Conservation (phyloP, 2,888 invertebrate genomes). For the Sarcophaga subvicina region DNA sequence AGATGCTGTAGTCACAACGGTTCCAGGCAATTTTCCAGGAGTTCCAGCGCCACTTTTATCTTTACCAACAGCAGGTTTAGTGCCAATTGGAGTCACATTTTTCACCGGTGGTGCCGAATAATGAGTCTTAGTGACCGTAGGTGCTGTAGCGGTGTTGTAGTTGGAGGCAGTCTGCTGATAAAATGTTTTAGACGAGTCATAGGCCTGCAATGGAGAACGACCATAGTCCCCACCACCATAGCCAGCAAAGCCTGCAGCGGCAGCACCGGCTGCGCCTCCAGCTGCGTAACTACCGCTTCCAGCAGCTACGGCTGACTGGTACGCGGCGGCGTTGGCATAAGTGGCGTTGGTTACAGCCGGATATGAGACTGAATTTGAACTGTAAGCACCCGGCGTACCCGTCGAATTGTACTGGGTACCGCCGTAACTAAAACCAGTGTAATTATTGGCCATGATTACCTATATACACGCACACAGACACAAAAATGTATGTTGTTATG, state of each 20-base stretch:
- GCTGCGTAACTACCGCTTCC: constrained; percentile 84
- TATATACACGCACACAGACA: constrained; percentile 13
- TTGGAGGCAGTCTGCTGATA: constrained; percentile 88
- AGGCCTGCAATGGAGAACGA: constrained; percentile 85
- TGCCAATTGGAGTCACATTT: constrained; percentile 84
- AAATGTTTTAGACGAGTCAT: constrained; percentile 92
- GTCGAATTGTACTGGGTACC: constrained; percentile 95
- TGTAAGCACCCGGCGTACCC: constrained; percentile 91
- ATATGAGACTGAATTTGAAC: constrained; percentile 80
- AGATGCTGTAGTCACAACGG: constrained; percentile 84
- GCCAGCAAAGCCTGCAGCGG: constrained; percentile 87
- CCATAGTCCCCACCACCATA: constrained; percentile 83
- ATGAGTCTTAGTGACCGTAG: constrained; percentile 81
- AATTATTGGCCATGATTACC: constrained; percentile 86
- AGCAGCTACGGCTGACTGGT: constrained; percentile 86
- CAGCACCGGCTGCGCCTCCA: constrained; percentile 85
- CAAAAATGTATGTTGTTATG: constrained; percentile 13
- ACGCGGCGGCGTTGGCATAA: constrained; percentile 93
- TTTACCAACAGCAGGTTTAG: constrained; percentile 81
- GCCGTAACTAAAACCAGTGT: constrained; percentile 96
- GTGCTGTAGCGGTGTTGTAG: constrained; percentile 81
- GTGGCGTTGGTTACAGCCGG: constrained; percentile 84
- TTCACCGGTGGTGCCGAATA: constrained; percentile 85
- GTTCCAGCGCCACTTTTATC: constrained; percentile 77
- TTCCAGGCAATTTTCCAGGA: constrained; percentile 72